A percentile compares a stretch with the other conserved stretches of the same genome.
Conservation (phyloP, 2,797 vertebrate species). For the Neopelma chrysocephalum region DNA sequence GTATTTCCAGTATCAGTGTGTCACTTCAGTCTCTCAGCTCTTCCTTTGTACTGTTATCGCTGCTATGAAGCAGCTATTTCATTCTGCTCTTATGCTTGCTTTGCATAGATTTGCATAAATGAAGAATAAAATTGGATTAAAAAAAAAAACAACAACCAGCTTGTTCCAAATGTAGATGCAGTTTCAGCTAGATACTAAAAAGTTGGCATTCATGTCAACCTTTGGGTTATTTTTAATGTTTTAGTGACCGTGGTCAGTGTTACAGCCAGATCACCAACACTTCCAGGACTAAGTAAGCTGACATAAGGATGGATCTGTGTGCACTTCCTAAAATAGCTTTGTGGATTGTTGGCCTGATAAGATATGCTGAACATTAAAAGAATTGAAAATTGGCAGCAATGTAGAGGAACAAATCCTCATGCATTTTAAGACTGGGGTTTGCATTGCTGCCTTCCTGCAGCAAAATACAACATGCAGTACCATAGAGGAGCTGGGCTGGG, state of each 20-base stretch:
- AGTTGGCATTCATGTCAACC: not conserved
- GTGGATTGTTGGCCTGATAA: not conserved
- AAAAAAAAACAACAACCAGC: not conserved
- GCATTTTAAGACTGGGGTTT: not conserved
- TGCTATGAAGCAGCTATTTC: slow-evolving; percentile 34
- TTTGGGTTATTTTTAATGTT: not conserved
- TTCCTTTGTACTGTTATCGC: not conserved
- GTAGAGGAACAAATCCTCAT: not conserved
- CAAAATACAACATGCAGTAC: fast-evolving
- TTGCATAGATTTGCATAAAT: slow-evolving; percentile 47
- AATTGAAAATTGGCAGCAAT: not conserved
- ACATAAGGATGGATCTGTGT: not conserved
- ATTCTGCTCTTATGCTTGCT: not conserved
- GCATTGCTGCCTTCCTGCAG: not conserved
- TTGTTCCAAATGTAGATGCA: not conserved
- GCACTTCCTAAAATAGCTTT: not conserved
- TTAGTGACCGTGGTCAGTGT: not conserved
- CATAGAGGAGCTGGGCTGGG: not conserved
- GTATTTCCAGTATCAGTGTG: not conserved
- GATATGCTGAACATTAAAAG: not conserved
- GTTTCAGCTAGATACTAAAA: not conserved
- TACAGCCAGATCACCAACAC: not conserved
- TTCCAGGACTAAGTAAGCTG: not conserved
- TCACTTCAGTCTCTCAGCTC: slow-evolving; percentile 8
- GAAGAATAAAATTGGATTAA: not conserved